A percentile compares a stretch with the other conserved stretches of the same genome.
phyloP scores from a whole-genome alignment of 2,888 invertebrate species.

The Automeris io region DNA sequence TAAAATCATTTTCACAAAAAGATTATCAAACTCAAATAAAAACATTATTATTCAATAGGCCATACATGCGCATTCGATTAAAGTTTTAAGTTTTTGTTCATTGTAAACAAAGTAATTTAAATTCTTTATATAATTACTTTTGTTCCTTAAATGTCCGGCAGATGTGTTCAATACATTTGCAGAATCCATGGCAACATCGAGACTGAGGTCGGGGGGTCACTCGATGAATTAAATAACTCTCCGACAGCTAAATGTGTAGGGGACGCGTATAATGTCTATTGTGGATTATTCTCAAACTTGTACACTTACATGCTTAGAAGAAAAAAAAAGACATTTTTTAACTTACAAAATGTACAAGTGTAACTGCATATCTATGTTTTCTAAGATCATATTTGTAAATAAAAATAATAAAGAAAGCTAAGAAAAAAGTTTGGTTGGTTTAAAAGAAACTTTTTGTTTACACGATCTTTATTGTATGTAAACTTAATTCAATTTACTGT shows the following conservation, averaged over 20 bases:
- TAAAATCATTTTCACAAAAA: too few relatives aligned
- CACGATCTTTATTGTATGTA: too few relatives aligned
- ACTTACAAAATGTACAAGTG: too few relatives aligned
- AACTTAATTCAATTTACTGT: too few relatives aligned
- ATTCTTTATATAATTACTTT: constrained; percentile 53
- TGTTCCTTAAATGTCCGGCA: constrained; percentile 54
- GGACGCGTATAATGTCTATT: constrained; percentile 47
- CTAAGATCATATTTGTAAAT: too few relatives aligned
- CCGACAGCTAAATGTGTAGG: constrained; percentile 73
- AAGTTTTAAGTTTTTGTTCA: constrained; percentile 2
- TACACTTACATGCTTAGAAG: neutral
- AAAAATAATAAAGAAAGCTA: too few relatives aligned
- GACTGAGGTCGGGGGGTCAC: constrained; percentile 57
- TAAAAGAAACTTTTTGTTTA: too few relatives aligned
- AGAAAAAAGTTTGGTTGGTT: too few relatives aligned
- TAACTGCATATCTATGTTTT: too few relatives aligned
- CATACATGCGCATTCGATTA: constrained; percentile 6
- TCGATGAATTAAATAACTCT: constrained; percentile 73
- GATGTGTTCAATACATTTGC: constrained; percentile 68
- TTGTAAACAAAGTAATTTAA: constrained; percentile 35
- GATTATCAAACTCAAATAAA: too few relatives aligned
- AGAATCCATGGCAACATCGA: constrained; percentile 35
- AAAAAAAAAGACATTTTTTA: too few relatives aligned
- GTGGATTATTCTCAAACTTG: constrained; percentile 29
- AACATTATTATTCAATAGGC: too few relatives aligned